A percentile compares a stretch with the other conserved stretches of the same genome.
Evolutionary conservation across 2,888 invertebrate species (phyloP).

Genomic region (Teleogryllus oceanicus): DNA sequence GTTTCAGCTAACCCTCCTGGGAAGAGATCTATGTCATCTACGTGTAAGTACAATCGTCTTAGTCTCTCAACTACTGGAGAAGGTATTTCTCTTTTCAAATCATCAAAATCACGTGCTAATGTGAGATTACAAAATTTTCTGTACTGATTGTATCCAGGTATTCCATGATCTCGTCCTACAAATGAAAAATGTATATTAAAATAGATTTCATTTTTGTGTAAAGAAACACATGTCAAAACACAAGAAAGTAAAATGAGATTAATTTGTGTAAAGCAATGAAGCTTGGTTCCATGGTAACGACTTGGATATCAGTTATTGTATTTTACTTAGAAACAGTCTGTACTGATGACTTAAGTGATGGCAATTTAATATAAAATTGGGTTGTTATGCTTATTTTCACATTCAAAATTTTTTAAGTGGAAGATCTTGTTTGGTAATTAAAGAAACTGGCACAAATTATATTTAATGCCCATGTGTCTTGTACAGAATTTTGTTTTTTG

Average conservation of each 20-base stretch:
- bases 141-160: constrained; percentile 49
- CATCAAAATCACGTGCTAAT: constrained; percentile 49
- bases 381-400: too few relatives aligned
- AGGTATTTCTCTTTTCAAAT: constrained; percentile 49
- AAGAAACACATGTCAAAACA: not conserved
- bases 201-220: not conserved
- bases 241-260: not conserved
- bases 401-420: too few relatives aligned
- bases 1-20: constrained; percentile 56
- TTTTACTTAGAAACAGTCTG: too few relatives aligned
- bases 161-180: constrained; percentile 49
- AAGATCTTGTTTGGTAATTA: too few relatives aligned
- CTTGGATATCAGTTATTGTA: not conserved
- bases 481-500: too few relatives aligned
- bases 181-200: not conserved
- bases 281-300: not conserved
- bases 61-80: constrained; percentile 45
- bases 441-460: too few relatives aligned
- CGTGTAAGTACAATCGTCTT: constrained; percentile 47
- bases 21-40: constrained; percentile 59
- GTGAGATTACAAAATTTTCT: constrained; percentile 51
- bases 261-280: not conserved
- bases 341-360: too few relatives aligned
- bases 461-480: too few relatives aligned
- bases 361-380: too few relatives aligned